Conservation (phyloP, 2,113 vertebrate genomes). For the Dissostichus mawsoni region DNA sequence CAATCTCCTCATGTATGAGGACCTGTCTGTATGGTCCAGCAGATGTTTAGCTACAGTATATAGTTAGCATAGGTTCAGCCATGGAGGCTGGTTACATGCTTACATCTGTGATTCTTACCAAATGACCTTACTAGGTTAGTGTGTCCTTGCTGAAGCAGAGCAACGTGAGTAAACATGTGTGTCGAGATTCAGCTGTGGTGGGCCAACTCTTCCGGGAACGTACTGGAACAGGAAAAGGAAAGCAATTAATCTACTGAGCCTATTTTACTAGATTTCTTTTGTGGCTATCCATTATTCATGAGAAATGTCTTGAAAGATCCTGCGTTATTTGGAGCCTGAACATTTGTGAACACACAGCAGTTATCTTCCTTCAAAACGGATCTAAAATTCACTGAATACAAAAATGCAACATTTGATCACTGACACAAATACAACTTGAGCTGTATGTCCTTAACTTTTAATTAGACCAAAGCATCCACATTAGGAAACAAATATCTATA, state of each 20-base stretch:
- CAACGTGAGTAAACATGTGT: constrained; percentile 1
- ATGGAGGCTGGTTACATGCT: background rate
- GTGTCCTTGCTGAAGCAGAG: constrained; percentile 43
- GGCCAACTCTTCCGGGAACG: constrained; percentile 19
- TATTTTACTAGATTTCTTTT: background rate
- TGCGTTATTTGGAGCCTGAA: background rate
- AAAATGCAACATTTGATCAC: too few species aligned
- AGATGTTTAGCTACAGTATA: constrained; percentile 8
- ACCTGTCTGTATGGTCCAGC: constrained; percentile 11
- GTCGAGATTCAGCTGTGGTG: constrained; percentile 1
- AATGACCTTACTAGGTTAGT: constrained; percentile 40
- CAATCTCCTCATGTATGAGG: background rate
- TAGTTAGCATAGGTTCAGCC: background rate
- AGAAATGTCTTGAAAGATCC: background rate
- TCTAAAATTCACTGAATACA: too few species aligned
- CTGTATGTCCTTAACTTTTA: too few species aligned
- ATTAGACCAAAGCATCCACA: too few species aligned
- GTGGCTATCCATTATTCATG: background rate
- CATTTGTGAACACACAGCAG: too few species aligned
- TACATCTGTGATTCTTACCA: constrained; percentile 14
- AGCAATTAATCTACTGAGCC: background rate
- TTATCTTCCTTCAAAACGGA: too few species aligned
- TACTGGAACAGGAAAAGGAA: constrained; percentile 6
- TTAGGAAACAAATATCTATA: too few species aligned
- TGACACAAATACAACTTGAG: too few species aligned